phyloP scores from a whole-genome alignment of 2,113 vertebrate genomes.

The Cavia aperea region DNA sequence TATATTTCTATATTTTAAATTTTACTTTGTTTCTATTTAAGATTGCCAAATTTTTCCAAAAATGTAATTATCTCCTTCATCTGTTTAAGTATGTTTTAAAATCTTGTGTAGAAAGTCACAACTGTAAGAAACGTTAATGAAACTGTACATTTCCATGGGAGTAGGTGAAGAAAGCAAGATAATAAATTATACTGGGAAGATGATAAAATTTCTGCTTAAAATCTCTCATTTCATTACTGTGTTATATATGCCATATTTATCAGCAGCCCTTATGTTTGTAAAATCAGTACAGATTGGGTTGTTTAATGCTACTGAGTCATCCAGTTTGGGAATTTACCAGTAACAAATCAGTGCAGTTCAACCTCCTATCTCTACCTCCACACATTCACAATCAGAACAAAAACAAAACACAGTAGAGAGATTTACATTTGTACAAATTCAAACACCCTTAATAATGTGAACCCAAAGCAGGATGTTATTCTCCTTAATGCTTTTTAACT shows the following conservation, averaged over 20 bases:
- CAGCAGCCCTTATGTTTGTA: conserved; percentile 39
- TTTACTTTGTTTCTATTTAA: conserved; percentile 8
- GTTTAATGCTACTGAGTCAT: conserved; percentile 33
- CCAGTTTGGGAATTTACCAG: conserved; percentile 47
- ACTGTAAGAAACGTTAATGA: background rate
- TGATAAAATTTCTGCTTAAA: conserved; percentile 1
- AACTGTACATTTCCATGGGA: background rate
- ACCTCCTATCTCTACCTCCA: background rate
- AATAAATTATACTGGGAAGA: background rate
- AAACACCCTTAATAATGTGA: background rate
- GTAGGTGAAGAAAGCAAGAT: conserved; percentile 11
- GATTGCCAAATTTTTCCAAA: background rate
- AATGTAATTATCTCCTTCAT: conserved; percentile 1
- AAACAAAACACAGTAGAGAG: background rate
- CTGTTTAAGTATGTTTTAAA: background rate
- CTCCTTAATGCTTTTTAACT: conserved; percentile 7
- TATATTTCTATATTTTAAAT: background rate
- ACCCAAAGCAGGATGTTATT: background rate
- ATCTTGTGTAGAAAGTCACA: background rate
- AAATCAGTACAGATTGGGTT: conserved; percentile 38
- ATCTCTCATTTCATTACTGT: conserved; percentile 17
- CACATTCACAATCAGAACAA: background rate
- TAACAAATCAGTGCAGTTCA: conserved; percentile 20
- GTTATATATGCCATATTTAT: conserved; percentile 22
- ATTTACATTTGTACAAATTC: background rate